Percentiles rank a stretch among this genome's conserved stretches.
phyloP scores from a whole-genome alignment of 1,140 invertebrate species.

The Apolygus lucorum region DNA sequence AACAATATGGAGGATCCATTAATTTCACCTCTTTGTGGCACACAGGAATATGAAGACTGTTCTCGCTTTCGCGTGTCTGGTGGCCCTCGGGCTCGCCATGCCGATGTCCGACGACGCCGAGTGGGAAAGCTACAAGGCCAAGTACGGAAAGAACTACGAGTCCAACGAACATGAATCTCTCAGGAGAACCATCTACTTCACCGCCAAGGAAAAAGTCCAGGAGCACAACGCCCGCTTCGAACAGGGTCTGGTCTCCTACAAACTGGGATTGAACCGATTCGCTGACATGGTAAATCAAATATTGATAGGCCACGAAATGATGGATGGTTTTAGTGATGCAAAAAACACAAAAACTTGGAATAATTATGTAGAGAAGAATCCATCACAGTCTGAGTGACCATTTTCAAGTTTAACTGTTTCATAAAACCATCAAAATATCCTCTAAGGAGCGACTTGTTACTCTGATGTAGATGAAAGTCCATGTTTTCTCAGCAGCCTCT shows the following conservation, averaged over 20 bases:
- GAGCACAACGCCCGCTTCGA: constrained; percentile 70
- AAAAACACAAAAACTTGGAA: too few species aligned
- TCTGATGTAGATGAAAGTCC: too few species aligned
- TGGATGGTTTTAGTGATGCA: too few species aligned
- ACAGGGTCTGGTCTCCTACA: constrained; percentile 54
- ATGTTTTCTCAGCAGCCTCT: too few species aligned
- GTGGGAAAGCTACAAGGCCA: constrained; percentile 4
- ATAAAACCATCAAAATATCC: too few species aligned
- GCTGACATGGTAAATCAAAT: constrained; percentile 77
- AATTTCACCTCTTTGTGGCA: too few species aligned
- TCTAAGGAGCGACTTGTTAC: too few species aligned
- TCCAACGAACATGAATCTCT: constrained; percentile 67
- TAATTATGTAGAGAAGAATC: too few species aligned
- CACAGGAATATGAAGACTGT: not conserved
- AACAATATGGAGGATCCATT: too few species aligned
- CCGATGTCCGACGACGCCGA: not conserved
- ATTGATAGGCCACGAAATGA: too few species aligned
- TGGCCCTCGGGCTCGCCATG: not conserved
- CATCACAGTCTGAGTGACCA: too few species aligned
- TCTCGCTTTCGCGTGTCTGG: not conserved
- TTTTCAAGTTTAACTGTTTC: too few species aligned
- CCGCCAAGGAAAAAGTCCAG: constrained; percentile 75
- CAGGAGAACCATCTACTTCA: constrained; percentile 78
- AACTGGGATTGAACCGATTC: constrained; percentile 69
- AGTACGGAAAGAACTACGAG: constrained; percentile 53